Evolutionary conservation across 2,797 vertebrate species (phyloP), one percentile per base, ranked within the genome.

Genomic region (Periophthalmus magnuspinnatus): DNA sequence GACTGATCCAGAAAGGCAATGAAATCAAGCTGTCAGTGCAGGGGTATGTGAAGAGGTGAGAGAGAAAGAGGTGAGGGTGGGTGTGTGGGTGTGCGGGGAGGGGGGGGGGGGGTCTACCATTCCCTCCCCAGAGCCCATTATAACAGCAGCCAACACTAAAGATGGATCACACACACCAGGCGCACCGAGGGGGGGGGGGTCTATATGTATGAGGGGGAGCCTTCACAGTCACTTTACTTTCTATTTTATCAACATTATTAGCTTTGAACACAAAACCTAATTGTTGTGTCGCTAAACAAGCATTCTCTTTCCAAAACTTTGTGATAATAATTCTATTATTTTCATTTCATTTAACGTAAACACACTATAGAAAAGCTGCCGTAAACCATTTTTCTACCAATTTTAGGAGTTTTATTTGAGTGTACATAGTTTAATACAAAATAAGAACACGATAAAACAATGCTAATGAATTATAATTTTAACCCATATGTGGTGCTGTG

Each of bases 21-120:
- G 72, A 95, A 95, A 96, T 96, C 94, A 95, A 95, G 94, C 95
- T 95, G 95, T 97, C 95, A 96, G 93, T 90, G 90, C 87, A 61
- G 90, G 90, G 92, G 90, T 86, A 85, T 84, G 90, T 74, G 68
- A 76, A 77, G 82, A 24, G 67, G 80, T 76, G 80, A 77, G 57
- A 22, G 68, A 72, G 67, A 36, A 67, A 34, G 54, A 24, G 67
- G 80, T 76, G 80, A 77, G 57, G 22, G 68, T n/a, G n/a, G n/a
- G n/a, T n/a, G n/a, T n/a, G n/a, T n/a, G n/a, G n/a, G n/a, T n/a
- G n/a, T n/a, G n/a, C n/a, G n/a, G n/a, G n/a, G n/a, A n/a, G n/a
- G n/a, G 72, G 67, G 36, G 68, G 34, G 54, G 65, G 55, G 33
- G 36, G 38, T 2, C 0, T 1, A 38, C 2, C 91, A 86, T 93